A percentile compares a stretch with the other conserved stretches of the same genome.
Conservation (phyloP, 2,888 invertebrate species). For the Clistopyga incitator region DNA sequence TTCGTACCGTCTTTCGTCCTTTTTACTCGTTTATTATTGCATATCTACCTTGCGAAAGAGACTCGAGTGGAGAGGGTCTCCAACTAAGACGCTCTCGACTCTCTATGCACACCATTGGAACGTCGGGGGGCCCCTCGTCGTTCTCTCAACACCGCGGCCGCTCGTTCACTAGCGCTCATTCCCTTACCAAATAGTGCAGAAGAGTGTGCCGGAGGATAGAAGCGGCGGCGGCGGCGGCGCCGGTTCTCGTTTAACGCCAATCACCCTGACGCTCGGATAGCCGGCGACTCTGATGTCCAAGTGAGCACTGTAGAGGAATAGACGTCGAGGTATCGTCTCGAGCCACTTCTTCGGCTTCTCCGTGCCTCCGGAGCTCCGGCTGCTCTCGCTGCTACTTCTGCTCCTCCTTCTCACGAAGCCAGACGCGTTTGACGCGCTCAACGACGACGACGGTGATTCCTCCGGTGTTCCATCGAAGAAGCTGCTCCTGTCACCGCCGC, state of each 20-base stretch:
- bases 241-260: slow-evolving; percentile 81
- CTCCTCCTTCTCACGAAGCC: slow-evolving; percentile 52
- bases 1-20: neutral
- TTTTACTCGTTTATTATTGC: slow-evolving; percentile 34
- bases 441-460: slow-evolving; percentile 54
- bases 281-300: slow-evolving; percentile 80
- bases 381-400: slow-evolving; percentile 71
- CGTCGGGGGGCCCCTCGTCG: slow-evolving; percentile 26
- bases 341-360: slow-evolving; percentile 76
- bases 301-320: slow-evolving; percentile 82
- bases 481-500: slow-evolving; percentile 45
- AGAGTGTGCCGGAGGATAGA: slow-evolving; percentile 74
- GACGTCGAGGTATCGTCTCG: slow-evolving; percentile 80
- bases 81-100: slow-evolving; percentile 33
- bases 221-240: slow-evolving; percentile 72
- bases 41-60: slow-evolving; percentile 40
- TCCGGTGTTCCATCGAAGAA: slow-evolving; percentile 53
- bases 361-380: slow-evolving; percentile 71
- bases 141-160: slow-evolving; percentile 27
- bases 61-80: slow-evolving; percentile 10
- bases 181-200: slow-evolving; percentile 82
- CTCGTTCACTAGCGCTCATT: slow-evolving; percentile 40
- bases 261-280: slow-evolving; percentile 81
- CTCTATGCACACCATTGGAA: slow-evolving; percentile 20
- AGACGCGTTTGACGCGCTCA: slow-evolving; percentile 34